Evolutionary conservation across 2,113 vertebrate genomes (phyloP), one percentile per base, ranked within the genome.

Genomic region (Ceyx melanurus): DNA sequence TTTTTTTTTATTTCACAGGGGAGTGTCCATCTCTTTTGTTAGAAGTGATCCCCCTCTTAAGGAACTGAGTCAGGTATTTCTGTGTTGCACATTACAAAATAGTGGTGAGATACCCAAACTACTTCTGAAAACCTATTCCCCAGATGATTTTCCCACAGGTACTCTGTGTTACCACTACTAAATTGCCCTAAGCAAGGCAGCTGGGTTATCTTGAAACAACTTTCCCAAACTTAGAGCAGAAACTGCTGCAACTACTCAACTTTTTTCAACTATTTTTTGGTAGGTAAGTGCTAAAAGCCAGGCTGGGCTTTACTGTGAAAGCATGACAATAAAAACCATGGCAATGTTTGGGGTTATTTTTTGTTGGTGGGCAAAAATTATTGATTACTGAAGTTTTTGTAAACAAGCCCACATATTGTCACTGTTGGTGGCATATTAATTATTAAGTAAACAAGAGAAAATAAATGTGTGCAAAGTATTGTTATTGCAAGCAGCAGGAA

Each of bases 361-460:
- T 78, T 75, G 25, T 28, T 86, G 35, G 6, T 42, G 37, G 37
- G 37, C 62, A 68, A 43, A 71, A 79, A 61, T 84, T 94, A 95
- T 92, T 89, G 95, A 96, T 94, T 92, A 86, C 46, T 51, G 86
- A 85, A 80, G 46, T 67, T 79, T 94, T 89, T 85, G 74, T 89
- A 95, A 95, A 94, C 84, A 84, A 87, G 56, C 19, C 64, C 51
- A 42, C 37, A 82, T 76, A 82, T 62, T 96, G 92, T 90, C 92
- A 85, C 74, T 40, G 51, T 85, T 78, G 86, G 94, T 92, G 74
- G 86, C 64, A 89, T 85, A 92, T 96, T 96, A 96, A 95, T 95
- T 84, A 89, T 79, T 93, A 92, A 93, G 89, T 93, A 96, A 93
- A 95, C 67, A 95, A 86, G 58, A 85, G 87, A 96, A 95, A 96